phyloP scores from a whole-genome alignment of 2,888 invertebrate genomes.

The Paralinhomoeus sp. region DNA sequence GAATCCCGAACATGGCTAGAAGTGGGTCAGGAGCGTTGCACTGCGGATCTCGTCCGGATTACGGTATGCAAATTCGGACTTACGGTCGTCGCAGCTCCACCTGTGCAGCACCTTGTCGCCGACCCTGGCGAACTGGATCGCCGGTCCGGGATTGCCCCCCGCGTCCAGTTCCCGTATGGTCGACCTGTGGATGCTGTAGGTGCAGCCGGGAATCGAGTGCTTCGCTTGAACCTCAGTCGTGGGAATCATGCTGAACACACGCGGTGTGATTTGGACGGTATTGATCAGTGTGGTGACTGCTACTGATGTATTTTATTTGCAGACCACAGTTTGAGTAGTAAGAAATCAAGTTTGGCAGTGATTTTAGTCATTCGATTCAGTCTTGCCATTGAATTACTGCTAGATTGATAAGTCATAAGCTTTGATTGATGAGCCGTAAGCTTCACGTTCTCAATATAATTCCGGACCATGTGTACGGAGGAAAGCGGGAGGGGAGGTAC shows the following conservation, averaged over 20 bases:
- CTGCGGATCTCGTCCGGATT: background rate
- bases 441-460: too few species aligned
- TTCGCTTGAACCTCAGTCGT: conserved; percentile 24
- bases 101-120: conserved; percentile 24
- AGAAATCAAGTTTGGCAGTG: too few species aligned
- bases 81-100: conserved; percentile 25
- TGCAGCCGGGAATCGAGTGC: conserved; percentile 23
- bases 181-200: conserved; percentile 20
- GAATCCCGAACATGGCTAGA: conserved; percentile 24
- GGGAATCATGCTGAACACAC: conserved; percentile 19
- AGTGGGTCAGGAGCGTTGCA: background rate
- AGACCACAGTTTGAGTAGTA: too few species aligned
- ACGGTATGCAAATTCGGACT: conserved; percentile 4
- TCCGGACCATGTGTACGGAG: too few species aligned
- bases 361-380: too few species aligned
- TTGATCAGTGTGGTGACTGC: too few species aligned
- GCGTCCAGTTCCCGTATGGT: conserved; percentile 18
- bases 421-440: too few species aligned
- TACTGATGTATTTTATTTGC: too few species aligned
- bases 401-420: too few species aligned
- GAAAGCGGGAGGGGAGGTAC: too few species aligned
- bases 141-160: conserved; percentile 16
- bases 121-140: conserved; percentile 22
- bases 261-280: background rate
- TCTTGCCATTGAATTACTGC: too few species aligned